Percentiles rank a stretch among this genome's conserved stretches.
phyloP scores from a whole-genome alignment of 23 tunicate genomes.

The Ascidia mentula region DNA sequence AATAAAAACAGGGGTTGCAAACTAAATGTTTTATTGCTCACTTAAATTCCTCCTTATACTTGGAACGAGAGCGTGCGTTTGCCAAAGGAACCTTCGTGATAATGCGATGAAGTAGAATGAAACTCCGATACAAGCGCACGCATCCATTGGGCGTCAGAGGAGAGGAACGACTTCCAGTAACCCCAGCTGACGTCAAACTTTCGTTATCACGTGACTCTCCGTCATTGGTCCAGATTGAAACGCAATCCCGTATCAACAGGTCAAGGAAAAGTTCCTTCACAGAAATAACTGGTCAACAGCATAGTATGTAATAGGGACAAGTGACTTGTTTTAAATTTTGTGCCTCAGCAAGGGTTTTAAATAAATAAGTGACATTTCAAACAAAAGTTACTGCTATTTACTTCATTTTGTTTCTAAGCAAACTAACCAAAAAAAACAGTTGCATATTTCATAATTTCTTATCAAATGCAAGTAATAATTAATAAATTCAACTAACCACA shows the following conservation, averaged over 20 bases:
- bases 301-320: too few species aligned
- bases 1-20: too few species aligned
- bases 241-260: conserved; percentile 1
- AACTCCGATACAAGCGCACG: conserved; percentile 27
- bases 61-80: conserved; percentile 12
- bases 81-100: conserved; percentile 14
- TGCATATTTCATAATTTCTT: too few species aligned
- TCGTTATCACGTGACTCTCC: not conserved
- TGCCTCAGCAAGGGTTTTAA: too few species aligned
- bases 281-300: too few species aligned
- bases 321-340: too few species aligned
- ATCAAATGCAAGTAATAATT: not conserved
- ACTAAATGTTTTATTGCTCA: too few species aligned
- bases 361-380: too few species aligned
- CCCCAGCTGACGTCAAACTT: not conserved
- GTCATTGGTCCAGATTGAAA: conserved; percentile 11
- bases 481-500: not conserved
- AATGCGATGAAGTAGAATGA: conserved; percentile 47
- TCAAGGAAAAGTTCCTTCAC: conserved; percentile 4
- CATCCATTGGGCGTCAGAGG: conserved; percentile 37
- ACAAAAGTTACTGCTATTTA: too few species aligned
- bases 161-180: not conserved
- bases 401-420: too few species aligned
- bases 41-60: conserved; percentile 67
- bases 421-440: too few species aligned